Evolutionary conservation across 92 coral and sea anemone species (phyloP).

Genomic region (Porites rus): DNA sequence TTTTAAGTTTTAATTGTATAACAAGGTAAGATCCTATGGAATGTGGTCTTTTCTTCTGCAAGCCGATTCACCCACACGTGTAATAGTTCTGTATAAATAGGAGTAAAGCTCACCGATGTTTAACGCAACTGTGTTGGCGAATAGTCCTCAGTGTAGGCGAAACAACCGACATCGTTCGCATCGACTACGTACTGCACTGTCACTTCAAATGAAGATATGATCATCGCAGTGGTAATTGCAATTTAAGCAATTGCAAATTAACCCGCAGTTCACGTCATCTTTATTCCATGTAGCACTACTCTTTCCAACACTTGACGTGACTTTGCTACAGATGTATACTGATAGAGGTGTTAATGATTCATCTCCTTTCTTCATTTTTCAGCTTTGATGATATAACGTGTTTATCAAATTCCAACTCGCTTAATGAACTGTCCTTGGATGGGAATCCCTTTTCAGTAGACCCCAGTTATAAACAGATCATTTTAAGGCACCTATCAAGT

Average conservation of each 20-base stretch:
- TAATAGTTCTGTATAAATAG: too few relatives aligned
- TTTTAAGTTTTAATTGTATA: slow-evolving; percentile 92
- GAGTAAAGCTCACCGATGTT: too few relatives aligned
- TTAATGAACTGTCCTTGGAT: slow-evolving; percentile 91
- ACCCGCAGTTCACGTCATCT: too few relatives aligned
- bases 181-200: too few relatives aligned
- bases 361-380: slow-evolving; percentile 1
- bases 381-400: slow-evolving; percentile 93
- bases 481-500: slow-evolving; percentile 75
- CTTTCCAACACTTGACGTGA: background rate
- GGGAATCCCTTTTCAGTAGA: slow-evolving; percentile 92
- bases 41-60: too few relatives aligned
- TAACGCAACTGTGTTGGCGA: too few relatives aligned
- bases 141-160: too few relatives aligned
- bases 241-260: too few relatives aligned
- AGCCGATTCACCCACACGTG: too few relatives aligned
- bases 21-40: slow-evolving; percentile 69
- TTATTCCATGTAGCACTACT: background rate
- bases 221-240: too few relatives aligned
- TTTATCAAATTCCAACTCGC: slow-evolving; percentile 76
- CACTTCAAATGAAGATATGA: too few relatives aligned
- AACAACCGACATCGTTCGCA: too few relatives aligned
- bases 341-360: background rate
- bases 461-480: slow-evolving; percentile 83
- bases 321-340: background rate